Base-by-base conservation (phyloP, 2,113 vertebrate genomes). In the Stigmatopora argus region DNA sequence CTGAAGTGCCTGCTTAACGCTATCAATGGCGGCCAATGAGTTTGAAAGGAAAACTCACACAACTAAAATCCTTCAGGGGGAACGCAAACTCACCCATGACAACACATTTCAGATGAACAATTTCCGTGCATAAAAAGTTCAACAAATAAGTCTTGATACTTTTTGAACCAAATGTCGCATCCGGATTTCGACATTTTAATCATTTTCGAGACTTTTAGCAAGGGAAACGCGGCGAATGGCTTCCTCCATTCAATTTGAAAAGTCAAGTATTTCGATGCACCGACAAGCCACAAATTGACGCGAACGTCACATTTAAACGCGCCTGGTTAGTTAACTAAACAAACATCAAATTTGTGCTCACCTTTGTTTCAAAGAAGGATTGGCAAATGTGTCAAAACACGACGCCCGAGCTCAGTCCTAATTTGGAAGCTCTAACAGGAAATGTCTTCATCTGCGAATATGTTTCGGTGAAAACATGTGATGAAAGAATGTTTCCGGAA, bases 401-500 rank as follows among this genome's bases (percentile, higher is more conserved):
- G 13, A 51, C 62, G 11, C 35, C 34, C 19, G 17, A 51, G 26
- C 23, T 49, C 13, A 4, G 18, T 45, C 38, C 4, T 45, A 45
- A 45, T 61, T 61, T 12, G 18, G 4, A 23, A n/a, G 10, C 66
- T 68, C 65, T 11, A 15, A 64, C 68, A 17, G 64, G 65, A 73
- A 65, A 7, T 38, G 10, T 7, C 2, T 85, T 72, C 71, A 62
- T 68, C 3, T 45, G 10, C 6, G 2, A 62, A 78, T 70, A 65
- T 26, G n/a, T 11, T 62, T 80, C 66, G 52, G 55, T 23, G n/a
- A 72, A 31, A 3, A 4, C 19, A 23, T 17, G 1, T 9, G 8
- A 45, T 14, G 4, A 19, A 14, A 15, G 0, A 55, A 61, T 38
- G 3, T 73, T 87, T 83, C 83, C 71, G n/a, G 21, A 17, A 52